Evolutionary conservation across 2,888 invertebrate genomes (phyloP), one percentile per base, ranked within the genome.

Genomic region (Anorthoa munda): DNA sequence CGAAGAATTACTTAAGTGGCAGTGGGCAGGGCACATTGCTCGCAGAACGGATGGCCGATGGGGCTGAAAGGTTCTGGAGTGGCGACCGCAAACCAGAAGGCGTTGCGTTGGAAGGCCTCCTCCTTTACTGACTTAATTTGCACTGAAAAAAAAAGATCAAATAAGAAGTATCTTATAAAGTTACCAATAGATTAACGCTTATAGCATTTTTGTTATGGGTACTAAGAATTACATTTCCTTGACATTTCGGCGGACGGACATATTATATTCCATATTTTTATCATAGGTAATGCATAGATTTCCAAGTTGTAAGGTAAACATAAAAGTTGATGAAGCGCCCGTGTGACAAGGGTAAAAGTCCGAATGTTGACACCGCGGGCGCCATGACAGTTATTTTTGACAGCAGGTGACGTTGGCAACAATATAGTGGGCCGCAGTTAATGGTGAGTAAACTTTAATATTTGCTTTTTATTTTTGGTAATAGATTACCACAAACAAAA

Each of bases 291-390:
- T 63, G 45, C 74, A 68, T 64, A 74, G 66, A 82, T 87, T 84
- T 84, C 66, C 72, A 81, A 81, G 82, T 78, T 75, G 74, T 82
- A 82, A 79, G 85, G 84, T 87, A 88, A 87, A 88, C 85, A 86
- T 74, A 79, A 64, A 76, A 82, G 76, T 79, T 79, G 75, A 75
- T 74, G 72, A 83, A 78, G 76, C 66, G 55, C 23, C 71, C 59
- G 58, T 59, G 61, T 89, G 90, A 90, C 84, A 88, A 88, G 91
- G 90, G 89, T 90, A 85, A 77, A 86, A 87, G 72, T 87, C 84
- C 80, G 74, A 84, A 83, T 77, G 86, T 82, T 86, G 89, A 87
- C 89, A 85, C 69, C 71, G 71, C 45, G 63, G 58, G 83, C 71
- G 75, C 71, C 67, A 80, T 87, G 88, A 83, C 86, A 84, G 79